Percentiles rank a stretch among this genome's conserved stretches.
phyloP scores from a whole-genome alignment of 2,888 invertebrate genomes.

The Zaprionus bogoriensis region DNA sequence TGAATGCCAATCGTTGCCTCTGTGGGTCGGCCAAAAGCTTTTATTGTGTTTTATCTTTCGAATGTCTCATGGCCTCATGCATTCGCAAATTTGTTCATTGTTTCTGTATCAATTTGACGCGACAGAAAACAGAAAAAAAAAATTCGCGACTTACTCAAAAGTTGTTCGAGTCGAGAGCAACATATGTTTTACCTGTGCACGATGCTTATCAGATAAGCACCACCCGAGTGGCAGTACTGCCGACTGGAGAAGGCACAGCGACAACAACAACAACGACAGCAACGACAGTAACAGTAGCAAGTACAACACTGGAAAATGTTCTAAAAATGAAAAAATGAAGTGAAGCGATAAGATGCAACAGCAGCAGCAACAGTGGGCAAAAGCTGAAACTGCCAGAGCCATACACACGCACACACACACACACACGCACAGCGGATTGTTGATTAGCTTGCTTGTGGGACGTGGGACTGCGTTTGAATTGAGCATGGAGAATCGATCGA shows the following conservation, averaged over 20 bases:
- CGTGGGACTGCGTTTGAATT: constrained; percentile 9
- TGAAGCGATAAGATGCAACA: constrained; percentile 57
- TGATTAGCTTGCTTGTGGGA: constrained; percentile 1
- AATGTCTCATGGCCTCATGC: constrained; percentile 17
- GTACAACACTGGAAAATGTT: constrained; percentile 44
- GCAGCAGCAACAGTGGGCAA: constrained; percentile 8
- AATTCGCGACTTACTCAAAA: constrained; percentile 10
- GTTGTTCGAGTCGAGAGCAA: constrained; percentile 47
- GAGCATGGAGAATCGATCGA: constrained; percentile 14
- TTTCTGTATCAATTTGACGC: constrained; percentile 19
- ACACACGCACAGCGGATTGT: neutral
- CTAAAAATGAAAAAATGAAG: constrained; percentile 60
- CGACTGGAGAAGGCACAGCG: constrained; percentile 11
- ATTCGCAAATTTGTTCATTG: constrained; percentile 2
- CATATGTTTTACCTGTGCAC: constrained; percentile 54
- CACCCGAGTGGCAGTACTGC: constrained; percentile 8
- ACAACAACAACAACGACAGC: neutral
- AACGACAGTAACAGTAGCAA: constrained; percentile 23
- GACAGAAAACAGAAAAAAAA: constrained; percentile 1
- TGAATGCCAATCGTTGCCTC: no score
- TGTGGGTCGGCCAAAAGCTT: constrained; percentile 13
- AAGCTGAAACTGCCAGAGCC: neutral
- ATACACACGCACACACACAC: neutral
- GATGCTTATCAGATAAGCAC: constrained; percentile 73
- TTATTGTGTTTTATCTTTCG: neutral